These are phyloP conservation scores for Muntiacus muntjak DNA, from an alignment of 2,113 vertebrate species.

Conservation along the genomic window DNA sequence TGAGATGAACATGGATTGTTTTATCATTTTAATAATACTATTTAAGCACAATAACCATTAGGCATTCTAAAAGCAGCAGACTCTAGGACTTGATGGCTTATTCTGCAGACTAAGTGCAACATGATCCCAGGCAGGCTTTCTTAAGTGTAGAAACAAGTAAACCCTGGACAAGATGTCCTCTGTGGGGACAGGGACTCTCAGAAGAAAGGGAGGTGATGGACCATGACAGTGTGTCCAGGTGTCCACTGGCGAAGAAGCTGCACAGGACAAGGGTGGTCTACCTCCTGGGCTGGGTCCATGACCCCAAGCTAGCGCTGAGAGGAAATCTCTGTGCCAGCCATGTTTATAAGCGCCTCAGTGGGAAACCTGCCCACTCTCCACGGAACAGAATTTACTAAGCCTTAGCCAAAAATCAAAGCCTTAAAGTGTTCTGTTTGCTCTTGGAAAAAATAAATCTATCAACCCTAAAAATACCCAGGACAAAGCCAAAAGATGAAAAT, in stretches of 20 bases:
- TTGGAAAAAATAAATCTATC: conserved; percentile 68
- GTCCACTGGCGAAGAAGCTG: neutral
- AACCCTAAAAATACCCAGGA: conserved; percentile 74
- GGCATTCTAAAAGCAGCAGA: neutral
- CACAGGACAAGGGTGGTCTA: neutral
- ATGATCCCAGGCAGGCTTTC: neutral
- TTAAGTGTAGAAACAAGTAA: neutral
- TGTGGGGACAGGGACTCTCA: neutral
- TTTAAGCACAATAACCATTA: neutral
- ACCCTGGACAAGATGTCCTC: neutral
- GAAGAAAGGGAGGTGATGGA: neutral
- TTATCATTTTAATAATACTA: neutral
- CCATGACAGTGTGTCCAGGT: rapidly evolving
- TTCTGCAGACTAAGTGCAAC: neutral
- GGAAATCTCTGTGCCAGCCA: neutral
- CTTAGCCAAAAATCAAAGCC: conserved; percentile 65
- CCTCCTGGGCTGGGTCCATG: neutral
- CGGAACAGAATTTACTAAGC: conserved; percentile 44
- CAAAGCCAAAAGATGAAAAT: conserved; percentile 70
- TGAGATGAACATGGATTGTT: neutral
- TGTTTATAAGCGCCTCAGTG: neutral
- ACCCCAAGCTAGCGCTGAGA: neutral
- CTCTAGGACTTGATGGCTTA: neutral
- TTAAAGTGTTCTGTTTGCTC: conserved; percentile 46
- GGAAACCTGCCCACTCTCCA: conserved; percentile 24